phyloP scores from a whole-genome alignment of 2,888 invertebrate genomes.

The Sesamia inferens region DNA sequence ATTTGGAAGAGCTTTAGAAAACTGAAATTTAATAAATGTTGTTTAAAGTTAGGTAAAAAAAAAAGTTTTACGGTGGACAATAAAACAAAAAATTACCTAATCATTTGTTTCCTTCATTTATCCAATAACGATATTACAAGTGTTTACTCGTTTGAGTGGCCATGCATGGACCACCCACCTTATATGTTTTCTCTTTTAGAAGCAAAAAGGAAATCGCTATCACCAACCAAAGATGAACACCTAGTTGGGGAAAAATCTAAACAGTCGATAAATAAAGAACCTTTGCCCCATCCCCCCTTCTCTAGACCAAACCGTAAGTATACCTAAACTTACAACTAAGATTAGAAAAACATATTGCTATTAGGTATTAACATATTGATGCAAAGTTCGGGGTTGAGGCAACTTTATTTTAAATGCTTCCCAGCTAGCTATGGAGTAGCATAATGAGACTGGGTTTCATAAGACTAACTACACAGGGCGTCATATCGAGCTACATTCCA shows the following conservation, averaged over 20 bases:
- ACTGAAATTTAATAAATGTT: too few species aligned
- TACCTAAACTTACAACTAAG: background rate
- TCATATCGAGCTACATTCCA: too few species aligned
- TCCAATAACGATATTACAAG: too few species aligned
- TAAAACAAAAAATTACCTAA: too few species aligned
- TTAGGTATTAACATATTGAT: too few species aligned
- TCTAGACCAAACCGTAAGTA: slow-evolving; percentile 38
- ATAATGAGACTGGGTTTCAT: background rate
- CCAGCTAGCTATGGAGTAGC: background rate
- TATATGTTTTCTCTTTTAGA: slow-evolving; percentile 37
- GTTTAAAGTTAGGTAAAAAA: too few species aligned
- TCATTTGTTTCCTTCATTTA: too few species aligned
- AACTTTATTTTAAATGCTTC: background rate
- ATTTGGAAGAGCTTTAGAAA: too few species aligned
- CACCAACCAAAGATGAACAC: slow-evolving; percentile 6
- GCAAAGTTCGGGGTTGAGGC: background rate
- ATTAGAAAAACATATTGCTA: too few species aligned
- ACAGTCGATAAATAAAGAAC: slow-evolving; percentile 12
- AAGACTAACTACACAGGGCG: background rate
- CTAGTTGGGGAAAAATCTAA: slow-evolving; percentile 9
- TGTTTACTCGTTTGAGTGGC: too few species aligned
- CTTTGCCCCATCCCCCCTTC: background rate
- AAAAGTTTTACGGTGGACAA: too few species aligned
- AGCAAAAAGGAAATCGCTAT: slow-evolving; percentile 26
- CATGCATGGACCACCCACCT: too few species aligned